phyloP scores from a whole-genome alignment of 1,140 invertebrate genomes.

The Ectropis grisescens region DNA sequence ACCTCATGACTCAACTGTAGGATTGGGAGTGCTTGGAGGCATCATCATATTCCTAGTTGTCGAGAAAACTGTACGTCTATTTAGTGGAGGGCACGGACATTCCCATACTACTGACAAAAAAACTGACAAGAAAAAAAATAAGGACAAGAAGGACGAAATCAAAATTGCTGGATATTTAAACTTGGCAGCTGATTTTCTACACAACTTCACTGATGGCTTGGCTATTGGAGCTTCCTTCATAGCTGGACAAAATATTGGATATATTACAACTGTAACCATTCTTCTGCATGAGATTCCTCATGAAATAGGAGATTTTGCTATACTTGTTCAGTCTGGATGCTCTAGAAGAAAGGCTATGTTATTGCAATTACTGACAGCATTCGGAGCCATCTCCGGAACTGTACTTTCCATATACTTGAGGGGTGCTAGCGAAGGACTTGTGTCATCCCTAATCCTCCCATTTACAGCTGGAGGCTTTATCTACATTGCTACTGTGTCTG shows the following conservation, averaged over 20 bases:
- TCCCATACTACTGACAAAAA: slow-evolving; percentile 63
- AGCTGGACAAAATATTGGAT: slow-evolving; percentile 84
- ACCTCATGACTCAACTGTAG: slow-evolving; percentile 85
- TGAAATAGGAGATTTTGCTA: slow-evolving; percentile 99
- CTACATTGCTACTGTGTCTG: slow-evolving; percentile 97
- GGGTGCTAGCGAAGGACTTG: slow-evolving; percentile 79
- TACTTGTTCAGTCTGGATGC: slow-evolving; percentile 94
- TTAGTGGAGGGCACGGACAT: slow-evolving; percentile 85
- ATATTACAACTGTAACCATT: slow-evolving; percentile 94
- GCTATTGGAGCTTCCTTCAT: slow-evolving; percentile 98
- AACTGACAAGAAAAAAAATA: slow-evolving; percentile 55
- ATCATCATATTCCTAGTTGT: slow-evolving; percentile 93
- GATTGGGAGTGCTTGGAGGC: slow-evolving; percentile 91
- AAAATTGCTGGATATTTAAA: slow-evolving; percentile 96
- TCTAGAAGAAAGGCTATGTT: slow-evolving; percentile 91
- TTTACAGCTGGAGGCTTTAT: slow-evolving; percentile 99
- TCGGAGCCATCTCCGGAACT: slow-evolving; percentile 94
- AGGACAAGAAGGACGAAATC: slow-evolving; percentile 75
- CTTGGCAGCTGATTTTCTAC: slow-evolving; percentile 93
- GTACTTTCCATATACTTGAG: slow-evolving; percentile 86
- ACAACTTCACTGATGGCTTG: slow-evolving; percentile 97
- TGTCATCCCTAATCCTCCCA: slow-evolving; percentile 89
- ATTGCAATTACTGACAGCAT: slow-evolving; percentile 91
- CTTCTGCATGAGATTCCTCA: slow-evolving; percentile 97
- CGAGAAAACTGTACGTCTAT: slow-evolving; percentile 91